A percentile compares a stretch with the other conserved stretches of the same genome.
phyloP scores from a whole-genome alignment of 53 echinoderm and acorn worm genomes.

The Apostichopus leukothele region DNA sequence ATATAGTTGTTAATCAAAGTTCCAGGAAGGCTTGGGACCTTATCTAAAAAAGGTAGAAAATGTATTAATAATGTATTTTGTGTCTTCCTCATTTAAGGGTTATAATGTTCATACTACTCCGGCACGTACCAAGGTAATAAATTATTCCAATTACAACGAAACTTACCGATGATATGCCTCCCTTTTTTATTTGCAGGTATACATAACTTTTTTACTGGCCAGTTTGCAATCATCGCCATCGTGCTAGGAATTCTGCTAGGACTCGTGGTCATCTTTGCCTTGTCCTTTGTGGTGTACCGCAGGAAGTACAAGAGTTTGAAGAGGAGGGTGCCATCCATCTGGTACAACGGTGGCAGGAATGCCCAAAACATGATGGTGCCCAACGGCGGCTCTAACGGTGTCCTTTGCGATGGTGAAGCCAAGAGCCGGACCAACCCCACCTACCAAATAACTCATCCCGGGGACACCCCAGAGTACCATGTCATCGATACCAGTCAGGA shows the following conservation, averaged over 20 bases:
- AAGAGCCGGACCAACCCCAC: constrained; percentile 90
- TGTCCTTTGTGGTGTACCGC: constrained; percentile 86
- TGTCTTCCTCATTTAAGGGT: no score
- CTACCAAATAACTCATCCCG: constrained; percentile 93
- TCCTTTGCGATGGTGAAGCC: neutral
- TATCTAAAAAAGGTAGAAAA: no score
- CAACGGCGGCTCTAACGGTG: constrained; percentile 10
- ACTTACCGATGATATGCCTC: no score
- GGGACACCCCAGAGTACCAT: constrained; percentile 94
- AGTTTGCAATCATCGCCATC: constrained; percentile 33
- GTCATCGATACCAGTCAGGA: constrained; percentile 89
- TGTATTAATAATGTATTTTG: no score
- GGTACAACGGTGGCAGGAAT: constrained; percentile 61
- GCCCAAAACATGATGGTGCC: constrained; percentile 48
- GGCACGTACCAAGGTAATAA: no score
- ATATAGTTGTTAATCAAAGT: no score
- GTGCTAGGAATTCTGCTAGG: constrained; percentile 74
- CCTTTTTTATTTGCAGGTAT: neutral
- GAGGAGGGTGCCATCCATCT: constrained; percentile 74
- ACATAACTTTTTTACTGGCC: neutral
- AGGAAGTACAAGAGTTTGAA: constrained; percentile 93
- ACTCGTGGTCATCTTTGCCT: constrained; percentile 70
- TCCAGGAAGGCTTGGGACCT: no score
- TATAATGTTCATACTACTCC: no score
- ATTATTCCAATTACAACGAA: no score